Base-by-base conservation (phyloP, 2,797 vertebrate genomes). In the Paedocypris micromegethes region DNA sequence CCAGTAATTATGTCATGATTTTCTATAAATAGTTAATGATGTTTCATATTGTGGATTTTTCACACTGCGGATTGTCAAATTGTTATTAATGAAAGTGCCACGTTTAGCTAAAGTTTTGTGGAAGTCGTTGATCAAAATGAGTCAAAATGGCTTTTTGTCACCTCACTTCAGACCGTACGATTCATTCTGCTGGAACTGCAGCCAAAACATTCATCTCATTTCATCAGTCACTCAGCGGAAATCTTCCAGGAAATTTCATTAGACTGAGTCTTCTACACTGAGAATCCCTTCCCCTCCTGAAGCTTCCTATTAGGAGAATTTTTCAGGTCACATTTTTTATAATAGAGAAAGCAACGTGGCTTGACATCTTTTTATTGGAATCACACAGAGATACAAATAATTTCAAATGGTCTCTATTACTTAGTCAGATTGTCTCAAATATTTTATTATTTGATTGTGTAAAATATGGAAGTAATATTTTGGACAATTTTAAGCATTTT, bases 181-280 rank as follows among this genome's bases (percentile, higher is more conserved):
- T 63, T 63, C 52, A 63, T 40, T 2, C 61, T 57, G 3, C 44
- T 5, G 4, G 61, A 63, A 52, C 40, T 23, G 0, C 49, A 37
- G 61, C 61, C 61, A 64, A 64, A 64, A 38, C 44, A 64, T 64
- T 64, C 2, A 64, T 64, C 23, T 63, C 7, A 63, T 63, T 63
- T 52, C 6, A 9, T 63, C 9, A 51, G 60, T 43, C 60, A 63
- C 41, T 63, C 40, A 51, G 40, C 48, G 43, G 9, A 63, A 52
- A 52, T 38, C 39, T 62, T 9, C 40, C 40, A 50, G 47, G 59
- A 61, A 61, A 50, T 50, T 4, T 43, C 43, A 52, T 63, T 52
- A 0, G 23, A 52, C 41, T 64, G 49, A 64, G 49, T 23, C 23
- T 23, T 23, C 23, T 23, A 23, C 23, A 23, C 23, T 23, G 23